phyloP scores from a whole-genome alignment of 2,113 vertebrate species.

The Mastomys coucha region DNA sequence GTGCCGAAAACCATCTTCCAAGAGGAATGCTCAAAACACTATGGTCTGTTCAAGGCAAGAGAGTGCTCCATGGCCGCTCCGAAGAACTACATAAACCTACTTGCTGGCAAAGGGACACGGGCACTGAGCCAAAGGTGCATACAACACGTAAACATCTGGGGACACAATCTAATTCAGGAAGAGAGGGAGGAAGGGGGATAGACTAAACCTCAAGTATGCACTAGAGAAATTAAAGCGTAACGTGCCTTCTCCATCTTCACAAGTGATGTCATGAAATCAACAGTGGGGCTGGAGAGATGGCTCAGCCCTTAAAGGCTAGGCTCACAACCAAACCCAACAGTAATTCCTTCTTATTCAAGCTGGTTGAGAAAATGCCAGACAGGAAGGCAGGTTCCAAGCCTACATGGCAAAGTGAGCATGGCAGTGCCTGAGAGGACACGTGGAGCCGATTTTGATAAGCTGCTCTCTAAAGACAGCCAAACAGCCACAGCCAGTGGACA shows the following conservation, averaged over 20 bases:
- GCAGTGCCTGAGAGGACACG: not conserved
- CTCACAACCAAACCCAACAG: not conserved
- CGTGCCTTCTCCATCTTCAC: not conserved
- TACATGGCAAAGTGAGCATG: accelerated
- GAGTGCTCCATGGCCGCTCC: too few species aligned
- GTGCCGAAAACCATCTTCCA: not conserved
- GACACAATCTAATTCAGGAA: not conserved
- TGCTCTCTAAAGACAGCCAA: not conserved
- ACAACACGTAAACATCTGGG: not conserved
- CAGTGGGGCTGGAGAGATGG: not conserved
- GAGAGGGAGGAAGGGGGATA: too few species aligned
- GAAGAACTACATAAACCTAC: not conserved
- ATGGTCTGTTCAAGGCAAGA: accelerated
- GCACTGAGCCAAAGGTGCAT: not conserved
- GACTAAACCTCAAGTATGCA: not conserved
- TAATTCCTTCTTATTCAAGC: not conserved
- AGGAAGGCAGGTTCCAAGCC: not conserved
- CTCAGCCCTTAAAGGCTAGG: not conserved
- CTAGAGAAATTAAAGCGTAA: not conserved
- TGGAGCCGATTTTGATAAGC: not conserved
- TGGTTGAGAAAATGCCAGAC: not conserved
- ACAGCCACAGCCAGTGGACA: too few species aligned
- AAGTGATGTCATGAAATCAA: not conserved
- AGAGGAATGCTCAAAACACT: not conserved
- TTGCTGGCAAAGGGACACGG: not conserved